These are phyloP conservation scores for Apamea crenata DNA, from an alignment of 2,888 invertebrate genomes.

Conservation along the genomic window DNA sequence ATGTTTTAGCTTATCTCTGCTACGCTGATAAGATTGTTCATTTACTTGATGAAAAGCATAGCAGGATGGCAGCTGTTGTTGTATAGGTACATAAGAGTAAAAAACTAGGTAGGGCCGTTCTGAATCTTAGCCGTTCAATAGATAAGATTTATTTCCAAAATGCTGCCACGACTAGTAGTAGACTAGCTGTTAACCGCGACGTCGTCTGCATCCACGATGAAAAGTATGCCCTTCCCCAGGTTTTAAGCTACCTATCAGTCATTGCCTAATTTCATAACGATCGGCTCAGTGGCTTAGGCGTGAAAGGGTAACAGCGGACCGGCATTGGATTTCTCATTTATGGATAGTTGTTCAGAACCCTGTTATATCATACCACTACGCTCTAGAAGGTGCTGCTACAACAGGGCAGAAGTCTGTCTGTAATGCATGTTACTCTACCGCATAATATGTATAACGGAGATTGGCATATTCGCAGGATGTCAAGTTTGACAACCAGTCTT, in stretches of 20 bases:
- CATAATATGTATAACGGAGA: background rate
- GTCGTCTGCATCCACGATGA: too few species aligned
- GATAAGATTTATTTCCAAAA: too few species aligned
- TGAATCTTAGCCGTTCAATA: too few species aligned
- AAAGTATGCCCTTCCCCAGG: too few species aligned
- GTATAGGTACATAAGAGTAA: background rate
- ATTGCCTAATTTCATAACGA: too few species aligned
- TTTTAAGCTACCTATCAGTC: too few species aligned
- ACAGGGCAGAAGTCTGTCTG: too few species aligned
- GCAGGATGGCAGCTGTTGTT: background rate
- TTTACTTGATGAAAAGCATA: background rate
- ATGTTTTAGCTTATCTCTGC: background rate
- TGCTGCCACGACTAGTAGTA: too few species aligned
- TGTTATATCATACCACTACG: background rate
- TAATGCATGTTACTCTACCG: background rate
- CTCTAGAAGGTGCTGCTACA: background rate
- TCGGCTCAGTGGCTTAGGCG: too few species aligned
- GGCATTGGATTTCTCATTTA: too few species aligned
- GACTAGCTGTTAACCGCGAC: too few species aligned
- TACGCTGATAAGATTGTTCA: background rate
- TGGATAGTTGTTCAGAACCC: background rate
- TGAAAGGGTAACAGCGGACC: too few species aligned
- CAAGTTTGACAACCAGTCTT: background rate
- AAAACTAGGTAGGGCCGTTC: background rate
- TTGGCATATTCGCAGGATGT: background rate